Evolutionary conservation across 2,888 invertebrate genomes (phyloP).

Genomic region (Tenodera sinensis): DNA sequence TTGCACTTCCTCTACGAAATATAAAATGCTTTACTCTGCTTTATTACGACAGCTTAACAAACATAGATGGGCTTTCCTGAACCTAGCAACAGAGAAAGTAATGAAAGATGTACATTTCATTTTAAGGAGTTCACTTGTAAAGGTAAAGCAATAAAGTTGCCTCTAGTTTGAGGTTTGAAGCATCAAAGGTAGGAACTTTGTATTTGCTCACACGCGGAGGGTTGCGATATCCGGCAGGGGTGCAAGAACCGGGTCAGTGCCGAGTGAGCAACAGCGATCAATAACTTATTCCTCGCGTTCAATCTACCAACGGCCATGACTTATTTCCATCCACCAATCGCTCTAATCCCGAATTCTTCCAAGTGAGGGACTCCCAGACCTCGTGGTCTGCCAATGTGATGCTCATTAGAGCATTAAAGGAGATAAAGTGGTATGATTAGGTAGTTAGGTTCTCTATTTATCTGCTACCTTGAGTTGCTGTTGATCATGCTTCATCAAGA

Average conservation of each 20-base stretch:
- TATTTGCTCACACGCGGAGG: background rate
- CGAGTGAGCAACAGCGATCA: background rate
- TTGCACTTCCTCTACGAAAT: too few relatives aligned
- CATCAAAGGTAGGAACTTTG: background rate
- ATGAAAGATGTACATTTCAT: too few relatives aligned
- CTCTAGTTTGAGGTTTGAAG: background rate
- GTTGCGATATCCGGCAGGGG: background rate
- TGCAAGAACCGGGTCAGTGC: background rate
- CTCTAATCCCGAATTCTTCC: background rate
- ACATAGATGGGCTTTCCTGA: too few relatives aligned
- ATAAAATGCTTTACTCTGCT: too few relatives aligned
- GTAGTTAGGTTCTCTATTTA: background rate
- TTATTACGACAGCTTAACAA: too few relatives aligned
- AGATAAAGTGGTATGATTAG: background rate
- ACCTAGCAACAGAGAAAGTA: too few relatives aligned
- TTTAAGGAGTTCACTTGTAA: too few relatives aligned
- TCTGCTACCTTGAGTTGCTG: background rate
- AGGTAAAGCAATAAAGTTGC: too few relatives aligned
- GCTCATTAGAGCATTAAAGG: too few relatives aligned
- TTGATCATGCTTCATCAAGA: background rate
- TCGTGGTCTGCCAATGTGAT: too few relatives aligned
- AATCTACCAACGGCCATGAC: background rate
- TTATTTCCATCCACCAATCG: background rate
- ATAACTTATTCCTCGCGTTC: background rate
- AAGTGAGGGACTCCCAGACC: background rate